Evolutionary conservation across 2,888 invertebrate genomes (phyloP).

Genomic region (Melitaea athalia): DNA sequence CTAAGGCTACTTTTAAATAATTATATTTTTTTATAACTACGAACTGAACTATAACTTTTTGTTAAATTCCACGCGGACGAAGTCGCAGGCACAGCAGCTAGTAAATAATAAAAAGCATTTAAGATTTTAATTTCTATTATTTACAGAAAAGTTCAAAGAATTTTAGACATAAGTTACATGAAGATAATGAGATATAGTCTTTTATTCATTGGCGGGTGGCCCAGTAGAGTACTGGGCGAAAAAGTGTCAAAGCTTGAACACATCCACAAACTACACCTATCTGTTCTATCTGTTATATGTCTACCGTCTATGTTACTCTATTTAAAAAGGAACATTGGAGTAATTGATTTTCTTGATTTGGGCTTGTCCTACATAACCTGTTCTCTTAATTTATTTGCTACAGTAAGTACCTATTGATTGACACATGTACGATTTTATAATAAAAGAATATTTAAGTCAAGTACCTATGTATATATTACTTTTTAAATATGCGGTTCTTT

Average conservation of each 20-base stretch:
- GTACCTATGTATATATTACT: neutral
- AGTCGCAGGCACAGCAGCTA: too few relatives aligned
- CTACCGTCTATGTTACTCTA: conserved; percentile 31
- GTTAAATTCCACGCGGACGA: too few relatives aligned
- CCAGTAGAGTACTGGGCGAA: conserved; percentile 19
- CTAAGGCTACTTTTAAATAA: too few relatives aligned
- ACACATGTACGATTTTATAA: too few relatives aligned
- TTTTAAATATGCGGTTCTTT: neutral
- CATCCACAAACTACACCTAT: conserved; percentile 23
- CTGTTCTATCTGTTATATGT: conserved; percentile 20
- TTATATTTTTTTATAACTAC: too few relatives aligned
- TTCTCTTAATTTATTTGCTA: conserved; percentile 29
- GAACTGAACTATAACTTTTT: too few relatives aligned
- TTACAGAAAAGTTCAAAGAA: conserved; percentile 30
- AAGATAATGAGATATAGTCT: conserved; percentile 26
- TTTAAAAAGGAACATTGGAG: conserved; percentile 20
- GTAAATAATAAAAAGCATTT: neutral
- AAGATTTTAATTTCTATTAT: neutral
- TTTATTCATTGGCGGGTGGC: conserved; percentile 29
- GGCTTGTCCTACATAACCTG: conserved; percentile 38
- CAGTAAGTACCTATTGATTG: conserved; percentile 29
- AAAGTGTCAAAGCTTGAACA: conserved; percentile 21
- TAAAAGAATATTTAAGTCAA: too few relatives aligned
- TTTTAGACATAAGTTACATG: conserved; percentile 37
- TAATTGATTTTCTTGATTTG: conserved; percentile 30